phyloP scores from a whole-genome alignment of 2,888 invertebrate species.

The Chymomyza caudatula region DNA sequence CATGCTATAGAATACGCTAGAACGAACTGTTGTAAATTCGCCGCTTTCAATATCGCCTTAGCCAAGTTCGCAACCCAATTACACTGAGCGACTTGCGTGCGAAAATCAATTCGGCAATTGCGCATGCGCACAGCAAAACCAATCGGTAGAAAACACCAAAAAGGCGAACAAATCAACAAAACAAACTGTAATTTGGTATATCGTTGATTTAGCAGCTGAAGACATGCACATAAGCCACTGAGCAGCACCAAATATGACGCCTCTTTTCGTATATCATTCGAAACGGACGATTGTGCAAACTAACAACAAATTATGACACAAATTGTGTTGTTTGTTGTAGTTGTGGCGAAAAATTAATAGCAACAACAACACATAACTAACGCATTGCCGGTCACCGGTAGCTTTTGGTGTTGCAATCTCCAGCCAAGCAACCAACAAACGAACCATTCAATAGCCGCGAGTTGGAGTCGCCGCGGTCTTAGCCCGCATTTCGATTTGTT shows the following conservation, averaged over 20 bases:
- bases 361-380: conserved; percentile 29
- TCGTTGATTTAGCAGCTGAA: conserved; percentile 18
- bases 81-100: conserved; percentile 18
- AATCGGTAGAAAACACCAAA: background rate
- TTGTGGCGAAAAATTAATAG: conserved; percentile 34
- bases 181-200: conserved; percentile 11
- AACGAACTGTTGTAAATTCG: conserved; percentile 19
- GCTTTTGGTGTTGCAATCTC: conserved; percentile 2
- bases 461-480: background rate
- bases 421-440: background rate
- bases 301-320: conserved; percentile 23
- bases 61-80: conserved; percentile 48
- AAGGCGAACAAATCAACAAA: background rate
- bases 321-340: conserved; percentile 37
- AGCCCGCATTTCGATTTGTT: conserved; percentile 1
- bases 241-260: conserved; percentile 39
- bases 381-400: conserved; percentile 28
- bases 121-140: conserved; percentile 38
- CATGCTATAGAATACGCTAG: conserved; percentile 48
- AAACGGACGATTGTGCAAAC: background rate
- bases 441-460: background rate
- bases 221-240: conserved; percentile 38
- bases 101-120: conserved; percentile 36
- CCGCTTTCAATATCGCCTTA: conserved; percentile 19
- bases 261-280: conserved; percentile 12